Base-by-base conservation (phyloP, 2,797 vertebrate species). In the Spondyliosoma cantharus region DNA sequence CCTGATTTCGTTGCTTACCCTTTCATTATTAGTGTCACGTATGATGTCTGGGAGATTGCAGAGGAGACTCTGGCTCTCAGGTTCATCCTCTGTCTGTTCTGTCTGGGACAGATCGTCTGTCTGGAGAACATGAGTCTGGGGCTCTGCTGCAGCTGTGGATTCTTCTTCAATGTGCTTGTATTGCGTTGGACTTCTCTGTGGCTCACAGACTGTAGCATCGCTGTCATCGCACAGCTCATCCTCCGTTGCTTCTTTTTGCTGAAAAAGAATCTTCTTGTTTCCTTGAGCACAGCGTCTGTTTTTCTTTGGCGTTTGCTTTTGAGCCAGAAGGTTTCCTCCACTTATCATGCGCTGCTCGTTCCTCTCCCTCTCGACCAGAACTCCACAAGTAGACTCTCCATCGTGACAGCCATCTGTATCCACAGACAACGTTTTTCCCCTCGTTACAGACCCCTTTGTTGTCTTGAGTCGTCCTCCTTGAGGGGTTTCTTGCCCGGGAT, bases 11-110 rank as follows among this genome's bases (percentile, higher is more conserved):
- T 12, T 9, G 11, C 9, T 12, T 5, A 13, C 7, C 1, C 17
- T 3, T 3, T 65, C 20, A 43, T 63, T 16, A n/a, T 62, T 42
- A 20, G 7, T 2, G 32, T 64, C 61, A 46, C 20, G 37, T 42
- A 15, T 11, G 49, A 22, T 6, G 15, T 54, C 27, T 37, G 53
- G 19, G 25, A 32, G 15, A 27, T 49, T 32, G 20, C 56, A 43
- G 46, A 57, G 58, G 54, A 81, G 42, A 59, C 22, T 60, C 32
- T 43, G 70, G 11, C 50, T 52, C 59, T 24, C 27, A 66, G 42
- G n/a, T 43, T 25, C 4, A 3, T 75, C 22, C 12, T 68, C 76
- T 8, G 11, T 15, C 32, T 22, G 42, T n/a, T 3, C 71, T 12
- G 24, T 13, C 3, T 59, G 11, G 4, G 42, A 59, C 0, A 49